Evolutionary conservation across 2,888 invertebrate genomes (phyloP).

Genomic region (Gasteruption jaculator): DNA sequence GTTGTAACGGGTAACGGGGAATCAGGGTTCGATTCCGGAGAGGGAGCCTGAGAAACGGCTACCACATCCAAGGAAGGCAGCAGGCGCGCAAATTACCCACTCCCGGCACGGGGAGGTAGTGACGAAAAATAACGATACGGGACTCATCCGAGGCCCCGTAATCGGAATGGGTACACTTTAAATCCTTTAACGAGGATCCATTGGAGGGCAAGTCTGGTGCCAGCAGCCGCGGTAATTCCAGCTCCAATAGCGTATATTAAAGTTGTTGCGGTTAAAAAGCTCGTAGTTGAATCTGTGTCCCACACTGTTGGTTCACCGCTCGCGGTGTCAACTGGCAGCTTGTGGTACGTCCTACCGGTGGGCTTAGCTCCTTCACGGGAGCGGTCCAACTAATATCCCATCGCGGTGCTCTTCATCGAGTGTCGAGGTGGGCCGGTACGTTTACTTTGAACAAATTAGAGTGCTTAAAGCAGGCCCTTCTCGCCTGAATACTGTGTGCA

Average conservation of each 20-base stretch:
- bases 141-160: constrained; percentile 56
- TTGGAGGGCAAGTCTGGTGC: constrained; percentile 59
- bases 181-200: constrained; percentile 24
- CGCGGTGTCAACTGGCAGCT: too few relatives aligned
- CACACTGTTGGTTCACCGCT: constrained; percentile 49
- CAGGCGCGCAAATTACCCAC: constrained; percentile 63
- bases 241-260: constrained; percentile 67
- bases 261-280: constrained; percentile 66
- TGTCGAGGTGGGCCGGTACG: too few relatives aligned
- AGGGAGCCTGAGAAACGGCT: constrained; percentile 64
- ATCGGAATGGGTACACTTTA: constrained; percentile 57
- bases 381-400: too few relatives aligned
- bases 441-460: too few relatives aligned
- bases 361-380: too few relatives aligned
- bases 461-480: too few relatives aligned
- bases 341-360: too few relatives aligned
- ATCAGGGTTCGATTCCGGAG: constrained; percentile 67
- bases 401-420: too few relatives aligned
- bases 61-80: constrained; percentile 66
- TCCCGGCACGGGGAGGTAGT: constrained; percentile 57
- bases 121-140: constrained; percentile 62
- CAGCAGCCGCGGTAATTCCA: constrained; percentile 66
- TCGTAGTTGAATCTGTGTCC: constrained; percentile 56
- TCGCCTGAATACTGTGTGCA: too few relatives aligned
- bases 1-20: constrained; percentile 65